Base-by-base conservation (phyloP, 1,140 invertebrate species). In the Drosophila jambulina region DNA sequence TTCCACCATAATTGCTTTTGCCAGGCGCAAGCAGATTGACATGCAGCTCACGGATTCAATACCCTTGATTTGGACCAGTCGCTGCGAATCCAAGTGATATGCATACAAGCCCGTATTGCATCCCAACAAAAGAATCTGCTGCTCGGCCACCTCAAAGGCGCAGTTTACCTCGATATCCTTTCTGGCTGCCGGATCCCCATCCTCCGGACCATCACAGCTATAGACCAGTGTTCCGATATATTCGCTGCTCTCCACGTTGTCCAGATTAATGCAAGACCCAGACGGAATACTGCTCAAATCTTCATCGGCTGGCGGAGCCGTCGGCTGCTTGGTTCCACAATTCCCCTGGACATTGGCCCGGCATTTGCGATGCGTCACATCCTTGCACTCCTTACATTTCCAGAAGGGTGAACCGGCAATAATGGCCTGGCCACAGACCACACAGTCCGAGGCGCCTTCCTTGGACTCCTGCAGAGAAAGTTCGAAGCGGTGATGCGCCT, bases 31-130 rank as follows among this genome's bases (percentile, higher is more conserved):
- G 42, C 96, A 93, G 15, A 95, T 83, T 2, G 94, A 93, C 38
- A 97, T 94, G 74, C 95, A 95, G 64, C 95, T 95, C 4, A 97
- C 94, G 46, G 93, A 93, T 53, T 94, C 94, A 21, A 96, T 94
- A 3, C 96, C 96, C 2, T 94, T 93, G 62, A 97, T 95, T 57
- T 94, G 93, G 5, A 94, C 88, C 43, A 94, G 78, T 19, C 78
- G 91, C 71, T 93, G 78, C 0, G 92, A 80, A 4, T 75, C 63
- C 46, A 91, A 36, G 48, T 93, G 88, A 45, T 88, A 92, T 1
- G 92, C 84, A 75, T 85, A 93, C 9, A 93, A 36, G 6, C 92
- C 92, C n/a, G 42, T 84, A 48, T 82, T 91, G 65, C 92, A 92
- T 53, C 92, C 92, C 53, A 91, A 62, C 0, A 92, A 54, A 0